These are phyloP conservation scores for Bubo bubo DNA, from an alignment of 2,113 vertebrate species.

Conservation along the genomic window DNA sequence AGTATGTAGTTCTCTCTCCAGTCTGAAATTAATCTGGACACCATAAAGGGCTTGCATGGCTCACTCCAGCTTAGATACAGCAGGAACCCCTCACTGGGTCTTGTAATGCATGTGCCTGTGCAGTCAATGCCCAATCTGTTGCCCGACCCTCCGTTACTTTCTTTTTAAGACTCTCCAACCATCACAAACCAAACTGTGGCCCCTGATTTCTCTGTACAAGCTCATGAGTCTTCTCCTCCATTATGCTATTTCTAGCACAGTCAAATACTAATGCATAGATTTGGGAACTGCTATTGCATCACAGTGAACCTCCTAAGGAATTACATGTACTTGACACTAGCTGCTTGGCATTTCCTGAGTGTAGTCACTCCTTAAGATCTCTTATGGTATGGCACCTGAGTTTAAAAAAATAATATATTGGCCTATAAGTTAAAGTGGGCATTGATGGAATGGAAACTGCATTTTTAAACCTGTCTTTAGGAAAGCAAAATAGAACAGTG, in stretches of 20 bases:
- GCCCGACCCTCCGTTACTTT: neutral
- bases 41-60: neutral
- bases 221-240: neutral
- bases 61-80: neutral
- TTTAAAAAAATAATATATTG: neutral
- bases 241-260: neutral
- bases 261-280: neutral
- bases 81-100: neutral
- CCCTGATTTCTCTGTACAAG: neutral
- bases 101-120: no score
- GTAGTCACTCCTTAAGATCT: neutral
- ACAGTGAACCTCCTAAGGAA: neutral
- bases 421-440: neutral
- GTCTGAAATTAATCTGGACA: neutral
- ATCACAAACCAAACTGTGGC: neutral
- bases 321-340: neutral
- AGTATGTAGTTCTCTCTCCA: neutral
- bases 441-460: neutral
- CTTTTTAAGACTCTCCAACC: neutral
- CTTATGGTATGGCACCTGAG: fast-evolving
- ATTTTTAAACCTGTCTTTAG: neutral
- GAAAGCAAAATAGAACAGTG: neutral
- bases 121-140: neutral
- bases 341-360: neutral
- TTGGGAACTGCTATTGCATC: neutral